phyloP scores from a whole-genome alignment of 1,140 invertebrate species.

The Drosophila yakuba region DNA sequence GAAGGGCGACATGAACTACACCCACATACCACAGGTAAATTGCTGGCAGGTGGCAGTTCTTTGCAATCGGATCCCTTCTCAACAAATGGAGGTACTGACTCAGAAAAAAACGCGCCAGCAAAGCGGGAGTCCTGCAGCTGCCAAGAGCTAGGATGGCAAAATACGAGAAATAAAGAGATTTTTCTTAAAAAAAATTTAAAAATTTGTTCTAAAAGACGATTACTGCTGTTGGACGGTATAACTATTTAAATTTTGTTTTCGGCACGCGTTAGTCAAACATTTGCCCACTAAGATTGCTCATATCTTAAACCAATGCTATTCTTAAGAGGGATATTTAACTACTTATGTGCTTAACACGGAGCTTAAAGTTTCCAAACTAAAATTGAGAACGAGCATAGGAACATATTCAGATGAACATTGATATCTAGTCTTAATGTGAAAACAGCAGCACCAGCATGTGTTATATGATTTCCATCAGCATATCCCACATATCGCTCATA shows the following conservation, averaged over 20 bases:
- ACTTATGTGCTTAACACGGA: too few species aligned
- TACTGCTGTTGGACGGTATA: too few species aligned
- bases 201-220: too few species aligned
- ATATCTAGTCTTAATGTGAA: not conserved
- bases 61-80: conserved; percentile 8
- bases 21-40: not conserved
- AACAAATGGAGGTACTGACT: not conserved
- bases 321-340: not conserved
- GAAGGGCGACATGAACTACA: not conserved
- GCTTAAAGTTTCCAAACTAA: too few species aligned
- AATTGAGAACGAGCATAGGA: too few species aligned
- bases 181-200: too few species aligned
- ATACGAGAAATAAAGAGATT: not conserved
- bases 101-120: not conserved
- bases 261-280: not conserved
- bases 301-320: not conserved
- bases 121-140: conserved; percentile 1
- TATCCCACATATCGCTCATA: conserved; percentile 15
- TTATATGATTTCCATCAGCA: not conserved
- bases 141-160: not conserved
- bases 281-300: not conserved
- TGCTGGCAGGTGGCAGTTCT: conserved; percentile 7
- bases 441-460: not conserved
- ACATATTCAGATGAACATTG: too few species aligned
- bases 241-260: not conserved